phyloP scores from a whole-genome alignment of 1,140 invertebrate species.

The Achatina immaculata region DNA sequence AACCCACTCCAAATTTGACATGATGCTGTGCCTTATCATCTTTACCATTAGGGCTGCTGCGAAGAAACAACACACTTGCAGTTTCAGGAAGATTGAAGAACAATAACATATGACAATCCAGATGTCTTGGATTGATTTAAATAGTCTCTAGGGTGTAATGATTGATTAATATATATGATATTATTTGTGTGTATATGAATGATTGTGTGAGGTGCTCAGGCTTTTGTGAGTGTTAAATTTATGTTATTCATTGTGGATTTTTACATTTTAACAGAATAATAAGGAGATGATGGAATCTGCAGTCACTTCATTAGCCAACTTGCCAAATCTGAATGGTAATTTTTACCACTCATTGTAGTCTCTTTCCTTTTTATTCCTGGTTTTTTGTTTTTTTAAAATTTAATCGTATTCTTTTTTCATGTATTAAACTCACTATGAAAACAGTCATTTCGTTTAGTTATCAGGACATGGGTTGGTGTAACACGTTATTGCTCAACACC shows the following conservation, averaged over 20 bases:
- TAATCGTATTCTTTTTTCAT: neutral
- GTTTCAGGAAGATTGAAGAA: too few species aligned
- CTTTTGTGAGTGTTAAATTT: too few species aligned
- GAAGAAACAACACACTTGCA: too few species aligned
- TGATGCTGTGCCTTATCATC: too few species aligned
- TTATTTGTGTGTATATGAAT: too few species aligned
- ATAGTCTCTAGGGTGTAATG: too few species aligned
- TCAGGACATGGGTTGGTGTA: neutral
- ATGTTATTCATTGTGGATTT: slow-evolving; percentile 54
- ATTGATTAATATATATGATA: too few species aligned
- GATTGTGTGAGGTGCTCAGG: too few species aligned
- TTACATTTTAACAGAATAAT: slow-evolving; percentile 61
- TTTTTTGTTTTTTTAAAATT: neutral
- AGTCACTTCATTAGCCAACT: slow-evolving; percentile 61
- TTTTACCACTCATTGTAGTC: neutral
- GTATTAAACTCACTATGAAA: neutral
- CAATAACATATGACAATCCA: too few species aligned
- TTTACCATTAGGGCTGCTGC: too few species aligned
- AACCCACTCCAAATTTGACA: too few species aligned
- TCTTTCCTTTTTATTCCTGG: neutral
- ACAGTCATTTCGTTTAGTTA: neutral
- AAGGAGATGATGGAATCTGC: slow-evolving; percentile 68
- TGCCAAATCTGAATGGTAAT: slow-evolving; percentile 51
- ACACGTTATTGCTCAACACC: neutral
- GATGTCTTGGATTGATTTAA: too few species aligned